Percentiles rank a stretch among this genome's conserved stretches.
phyloP scores from a whole-genome alignment of 92 coral and sea anemone species.

The Zoanthus solanderi region DNA sequence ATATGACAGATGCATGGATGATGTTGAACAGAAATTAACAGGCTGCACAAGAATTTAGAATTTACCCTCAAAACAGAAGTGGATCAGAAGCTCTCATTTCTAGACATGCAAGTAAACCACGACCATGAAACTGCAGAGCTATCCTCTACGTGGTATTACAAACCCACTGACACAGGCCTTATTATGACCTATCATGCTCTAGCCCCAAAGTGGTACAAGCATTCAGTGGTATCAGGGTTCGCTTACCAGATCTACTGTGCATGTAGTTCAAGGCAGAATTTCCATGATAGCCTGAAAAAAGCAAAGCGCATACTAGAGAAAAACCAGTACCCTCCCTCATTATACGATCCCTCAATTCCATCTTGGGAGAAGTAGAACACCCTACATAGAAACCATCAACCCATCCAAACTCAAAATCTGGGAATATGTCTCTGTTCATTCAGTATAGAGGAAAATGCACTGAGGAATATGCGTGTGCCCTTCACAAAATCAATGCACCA shows the following conservation, averaged over 20 bases:
- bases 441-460: too few species aligned
- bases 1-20: too few species aligned
- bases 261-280: not conserved
- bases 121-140: not conserved
- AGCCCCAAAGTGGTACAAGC: not conserved
- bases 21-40: not conserved
- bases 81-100: not conserved
- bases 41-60: not conserved
- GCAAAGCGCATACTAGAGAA: too few species aligned
- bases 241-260: too few species aligned
- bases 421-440: too few species aligned
- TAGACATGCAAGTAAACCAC: not conserved
- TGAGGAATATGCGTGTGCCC: not conserved
- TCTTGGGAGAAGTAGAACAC: not conserved
- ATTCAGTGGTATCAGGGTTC: too few species aligned
- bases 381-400: not conserved
- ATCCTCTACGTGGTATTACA: not conserved
- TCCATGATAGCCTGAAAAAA: not conserved
- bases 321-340: too few species aligned
- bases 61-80: not conserved
- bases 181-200: not conserved
- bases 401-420: too few species aligned
- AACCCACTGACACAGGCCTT: not conserved
- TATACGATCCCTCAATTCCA: too few species aligned
- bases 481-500: not conserved